phyloP scores from a whole-genome alignment of 1,140 invertebrate species.

The Medauroidea extradentata region DNA sequence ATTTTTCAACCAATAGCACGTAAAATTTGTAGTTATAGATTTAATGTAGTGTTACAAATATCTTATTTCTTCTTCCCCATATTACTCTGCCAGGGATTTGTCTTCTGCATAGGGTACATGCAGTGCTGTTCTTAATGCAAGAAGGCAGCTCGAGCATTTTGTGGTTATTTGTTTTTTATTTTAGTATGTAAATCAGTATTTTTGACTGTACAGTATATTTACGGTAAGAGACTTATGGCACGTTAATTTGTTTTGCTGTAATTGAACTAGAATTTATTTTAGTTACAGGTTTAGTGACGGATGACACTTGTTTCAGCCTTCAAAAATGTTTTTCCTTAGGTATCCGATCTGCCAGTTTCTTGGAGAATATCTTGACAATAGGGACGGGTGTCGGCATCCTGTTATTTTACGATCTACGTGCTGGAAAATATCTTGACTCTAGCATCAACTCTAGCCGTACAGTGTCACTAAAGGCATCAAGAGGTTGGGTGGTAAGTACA shows the following conservation, averaged over 20 bases:
- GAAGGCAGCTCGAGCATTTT: too few relatives aligned
- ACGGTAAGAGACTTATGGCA: background rate
- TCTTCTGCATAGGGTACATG: too few relatives aligned
- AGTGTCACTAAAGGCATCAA: slow-evolving; percentile 81
- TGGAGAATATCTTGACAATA: slow-evolving; percentile 83
- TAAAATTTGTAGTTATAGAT: too few relatives aligned
- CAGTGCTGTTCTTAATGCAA: too few relatives aligned
- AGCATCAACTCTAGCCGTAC: slow-evolving; percentile 83
- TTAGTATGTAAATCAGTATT: background rate
- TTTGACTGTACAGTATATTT: background rate
- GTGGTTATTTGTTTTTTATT: too few relatives aligned
- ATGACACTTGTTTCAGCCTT: too few relatives aligned
- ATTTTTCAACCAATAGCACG: too few relatives aligned
- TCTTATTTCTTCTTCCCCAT: too few relatives aligned
- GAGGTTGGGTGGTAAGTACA: slow-evolving; percentile 80
- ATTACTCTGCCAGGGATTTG: too few relatives aligned
- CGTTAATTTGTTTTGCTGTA: background rate
- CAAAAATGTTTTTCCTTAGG: slow-evolving; percentile 46
- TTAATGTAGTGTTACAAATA: too few relatives aligned
- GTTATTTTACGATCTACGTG: slow-evolving; percentile 90
- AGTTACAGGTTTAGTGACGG: background rate
- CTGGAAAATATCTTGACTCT: slow-evolving; percentile 86
- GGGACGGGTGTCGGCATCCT: slow-evolving; percentile 88
- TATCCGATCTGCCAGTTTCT: slow-evolving; percentile 87
- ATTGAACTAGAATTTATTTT: background rate